Percentiles rank a stretch among this genome's conserved stretches.
These are phyloP conservation scores for Progne subis DNA, from an alignment of 2,113 vertebrate genomes.

Conservation along the genomic window DNA sequence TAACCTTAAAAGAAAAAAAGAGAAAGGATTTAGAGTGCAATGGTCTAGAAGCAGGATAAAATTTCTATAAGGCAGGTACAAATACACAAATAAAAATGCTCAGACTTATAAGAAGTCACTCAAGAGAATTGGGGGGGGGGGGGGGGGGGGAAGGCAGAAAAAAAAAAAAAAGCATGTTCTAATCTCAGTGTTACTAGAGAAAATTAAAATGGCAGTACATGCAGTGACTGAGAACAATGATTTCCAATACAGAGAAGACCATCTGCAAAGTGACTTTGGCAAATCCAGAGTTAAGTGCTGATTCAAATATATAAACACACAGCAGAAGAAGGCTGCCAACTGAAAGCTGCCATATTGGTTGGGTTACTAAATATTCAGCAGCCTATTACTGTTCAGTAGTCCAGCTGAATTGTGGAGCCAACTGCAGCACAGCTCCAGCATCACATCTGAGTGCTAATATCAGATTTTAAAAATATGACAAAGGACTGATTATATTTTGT, in stretches of 20 bases:
- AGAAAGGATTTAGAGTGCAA: neutral
- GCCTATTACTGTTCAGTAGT: neutral
- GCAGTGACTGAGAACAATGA: neutral
- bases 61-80: neutral
- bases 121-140: neutral
- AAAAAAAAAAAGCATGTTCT: neutral
- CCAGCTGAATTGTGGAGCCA: neutral
- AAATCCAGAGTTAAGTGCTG: neutral
- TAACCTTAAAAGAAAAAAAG: neutral
- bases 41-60: neutral
- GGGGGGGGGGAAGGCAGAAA: too few species aligned
- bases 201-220: neutral
- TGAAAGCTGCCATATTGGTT: neutral
- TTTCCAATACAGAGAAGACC: neutral
- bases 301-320: neutral
- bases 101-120: neutral
- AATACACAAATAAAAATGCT: neutral
- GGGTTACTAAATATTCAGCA: neutral
- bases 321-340: neutral
- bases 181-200: neutral
- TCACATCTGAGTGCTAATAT: neutral
- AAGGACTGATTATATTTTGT: neutral
- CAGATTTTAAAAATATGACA: neutral
- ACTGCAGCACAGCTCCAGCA: neutral
- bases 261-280: slow-evolving; percentile 30